Percentiles rank a stretch among this genome's conserved stretches.
phyloP scores from a whole-genome alignment of 2,888 invertebrate species.

The Smittia aterrima region DNA sequence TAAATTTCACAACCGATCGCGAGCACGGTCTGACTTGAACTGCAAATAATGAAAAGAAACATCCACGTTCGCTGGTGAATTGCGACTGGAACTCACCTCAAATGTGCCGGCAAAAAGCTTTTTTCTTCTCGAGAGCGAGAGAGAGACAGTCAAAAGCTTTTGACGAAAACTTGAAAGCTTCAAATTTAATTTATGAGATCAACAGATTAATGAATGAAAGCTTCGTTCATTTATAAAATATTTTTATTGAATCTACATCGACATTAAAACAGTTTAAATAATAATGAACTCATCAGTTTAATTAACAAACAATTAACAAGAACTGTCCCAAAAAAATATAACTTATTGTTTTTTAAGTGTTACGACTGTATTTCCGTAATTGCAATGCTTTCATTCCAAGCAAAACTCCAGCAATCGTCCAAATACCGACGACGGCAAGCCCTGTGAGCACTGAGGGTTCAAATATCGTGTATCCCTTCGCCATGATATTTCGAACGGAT shows the following conservation, averaged over 20 bases:
- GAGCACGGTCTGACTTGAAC: not conserved
- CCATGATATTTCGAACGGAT: slow-evolving; percentile 71
- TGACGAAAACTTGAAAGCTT: too few relatives aligned
- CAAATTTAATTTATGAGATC: too few relatives aligned
- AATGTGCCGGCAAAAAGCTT: not conserved
- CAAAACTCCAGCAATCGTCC: slow-evolving; percentile 51
- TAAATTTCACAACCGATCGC: not conserved
- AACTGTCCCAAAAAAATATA: slow-evolving; percentile 48
- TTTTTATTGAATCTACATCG: too few relatives aligned
- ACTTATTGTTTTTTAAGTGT: slow-evolving; percentile 51
- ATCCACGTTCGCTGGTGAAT: not conserved
- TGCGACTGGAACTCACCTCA: not conserved
- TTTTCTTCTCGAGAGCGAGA: too few relatives aligned
- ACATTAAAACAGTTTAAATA: too few relatives aligned
- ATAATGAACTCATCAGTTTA: too few relatives aligned
- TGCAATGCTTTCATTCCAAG: slow-evolving; percentile 5
- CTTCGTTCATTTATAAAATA: too few relatives aligned
- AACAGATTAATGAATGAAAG: too few relatives aligned
- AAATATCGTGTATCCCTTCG: slow-evolving; percentile 69
- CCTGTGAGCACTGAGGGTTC: slow-evolving; percentile 72
- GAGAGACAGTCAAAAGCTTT: too few relatives aligned
- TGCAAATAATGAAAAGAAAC: not conserved
- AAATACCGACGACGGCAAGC: slow-evolving; percentile 64
- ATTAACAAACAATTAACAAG: too few relatives aligned
- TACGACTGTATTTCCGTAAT: slow-evolving; percentile 27